A percentile compares a stretch with the other conserved stretches of the same genome.
phyloP scores from a whole-genome alignment of 2,113 vertebrate species.

The Xiphophorus hellerii region DNA sequence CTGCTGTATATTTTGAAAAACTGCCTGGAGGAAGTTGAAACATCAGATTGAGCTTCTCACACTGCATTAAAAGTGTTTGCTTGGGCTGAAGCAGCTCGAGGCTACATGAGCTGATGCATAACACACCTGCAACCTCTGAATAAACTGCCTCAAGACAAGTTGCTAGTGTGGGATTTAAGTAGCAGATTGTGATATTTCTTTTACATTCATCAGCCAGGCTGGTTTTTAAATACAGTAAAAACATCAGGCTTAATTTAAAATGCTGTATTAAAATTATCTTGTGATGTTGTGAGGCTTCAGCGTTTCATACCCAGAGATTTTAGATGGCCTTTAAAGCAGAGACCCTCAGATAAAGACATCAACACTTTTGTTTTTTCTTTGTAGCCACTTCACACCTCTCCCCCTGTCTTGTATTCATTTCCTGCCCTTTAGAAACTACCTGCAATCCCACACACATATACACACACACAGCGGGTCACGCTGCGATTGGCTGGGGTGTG shows the following conservation, averaged over 20 bases:
- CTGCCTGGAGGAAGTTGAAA: not conserved
- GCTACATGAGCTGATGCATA: not conserved
- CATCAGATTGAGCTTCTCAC: not conserved
- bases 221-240: not conserved
- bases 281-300: not conserved
- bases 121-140: conserved; percentile 2
- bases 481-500: conserved; percentile 54
- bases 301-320: not conserved
- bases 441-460: conserved; percentile 15
- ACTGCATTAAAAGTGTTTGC: not conserved
- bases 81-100: not conserved
- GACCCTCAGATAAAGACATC: not conserved
- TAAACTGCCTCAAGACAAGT: not conserved
- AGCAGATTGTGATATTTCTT: not conserved
- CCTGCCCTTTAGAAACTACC: conserved; percentile 21
- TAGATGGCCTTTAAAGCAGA: not conserved
- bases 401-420: conserved; percentile 11
- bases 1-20: not conserved
- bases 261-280: not conserved
- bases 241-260: not conserved
- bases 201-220: not conserved
- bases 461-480: conserved; percentile 31
- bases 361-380: not conserved
- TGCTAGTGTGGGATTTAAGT: not conserved
- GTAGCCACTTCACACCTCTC: conserved; percentile 1